phyloP scores from a whole-genome alignment of 1,140 invertebrate genomes.

The Monomorium pharaonis region DNA sequence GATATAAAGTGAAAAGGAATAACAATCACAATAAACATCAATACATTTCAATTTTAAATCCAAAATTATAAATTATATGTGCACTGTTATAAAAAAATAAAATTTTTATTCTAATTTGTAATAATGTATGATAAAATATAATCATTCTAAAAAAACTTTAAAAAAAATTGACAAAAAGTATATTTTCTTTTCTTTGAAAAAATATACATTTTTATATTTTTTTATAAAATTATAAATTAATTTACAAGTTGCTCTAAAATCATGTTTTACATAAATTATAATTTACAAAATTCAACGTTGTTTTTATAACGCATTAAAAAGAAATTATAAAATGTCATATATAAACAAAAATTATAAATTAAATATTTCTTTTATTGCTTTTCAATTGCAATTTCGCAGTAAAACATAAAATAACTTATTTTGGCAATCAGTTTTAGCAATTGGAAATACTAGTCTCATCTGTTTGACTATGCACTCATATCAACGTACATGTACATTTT shows the following conservation, averaged over 20 bases:
- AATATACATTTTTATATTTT: not conserved
- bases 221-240: not conserved
- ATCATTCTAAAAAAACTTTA: not conserved
- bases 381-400: not conserved
- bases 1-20: too few species aligned
- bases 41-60: too few species aligned
- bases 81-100: not conserved
- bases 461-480: not conserved
- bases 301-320: not conserved
- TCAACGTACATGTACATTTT: too few species aligned
- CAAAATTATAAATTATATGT: too few species aligned
- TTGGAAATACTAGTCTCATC: not conserved
- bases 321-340: not conserved
- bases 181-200: not conserved
- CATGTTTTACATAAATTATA: not conserved
- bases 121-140: not conserved
- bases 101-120: not conserved
- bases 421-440: constrained; percentile 4
- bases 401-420: not conserved
- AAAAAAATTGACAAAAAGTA: not conserved
- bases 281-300: not conserved
- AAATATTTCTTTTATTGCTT: constrained; percentile 8
- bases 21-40: too few species aligned
- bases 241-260: not conserved
- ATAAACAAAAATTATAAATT: not conserved